These are phyloP conservation scores for Pachyramphus minor DNA, from an alignment of 2,113 vertebrate genomes.

Conservation along the genomic window DNA sequence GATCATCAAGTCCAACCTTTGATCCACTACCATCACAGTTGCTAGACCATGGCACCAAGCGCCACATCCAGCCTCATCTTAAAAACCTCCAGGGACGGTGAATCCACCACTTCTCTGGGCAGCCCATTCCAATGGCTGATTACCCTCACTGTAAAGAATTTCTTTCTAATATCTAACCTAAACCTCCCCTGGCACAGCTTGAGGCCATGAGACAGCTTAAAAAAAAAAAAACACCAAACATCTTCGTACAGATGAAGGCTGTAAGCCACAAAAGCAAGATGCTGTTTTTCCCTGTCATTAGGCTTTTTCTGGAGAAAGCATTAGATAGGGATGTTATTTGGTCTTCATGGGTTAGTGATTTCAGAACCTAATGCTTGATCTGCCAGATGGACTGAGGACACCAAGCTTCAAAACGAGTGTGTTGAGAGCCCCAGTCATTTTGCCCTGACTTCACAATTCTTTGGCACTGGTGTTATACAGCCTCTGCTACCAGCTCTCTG, in stretches of 20 bases:
- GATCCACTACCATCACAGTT: too few relatives aligned
- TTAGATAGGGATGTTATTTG: background rate
- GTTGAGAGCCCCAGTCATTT: background rate
- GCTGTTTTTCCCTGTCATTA: background rate
- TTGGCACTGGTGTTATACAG: background rate
- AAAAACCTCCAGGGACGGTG: too few relatives aligned
- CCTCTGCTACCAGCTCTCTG: background rate
- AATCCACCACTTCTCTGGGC: too few relatives aligned
- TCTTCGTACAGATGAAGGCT: background rate
- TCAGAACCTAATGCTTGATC: background rate
- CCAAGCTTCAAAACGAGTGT: fast-evolving
- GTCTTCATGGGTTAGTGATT: background rate
- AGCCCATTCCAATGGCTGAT: too few relatives aligned
- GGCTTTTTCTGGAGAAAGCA: background rate
- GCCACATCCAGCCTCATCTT: too few relatives aligned
- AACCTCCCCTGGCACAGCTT: too few relatives aligned
- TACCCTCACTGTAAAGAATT: too few relatives aligned
- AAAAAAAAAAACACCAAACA: background rate
- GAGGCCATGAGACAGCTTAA: background rate
- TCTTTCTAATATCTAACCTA: too few relatives aligned
- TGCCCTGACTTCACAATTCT: fast-evolving
- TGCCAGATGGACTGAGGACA: background rate
- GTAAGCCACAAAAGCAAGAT: background rate
- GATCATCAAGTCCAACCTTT: too few relatives aligned
- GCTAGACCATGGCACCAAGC: too few relatives aligned